Conservation (phyloP, 1,140 invertebrate genomes). For the Eriocheir sinensis region DNA sequence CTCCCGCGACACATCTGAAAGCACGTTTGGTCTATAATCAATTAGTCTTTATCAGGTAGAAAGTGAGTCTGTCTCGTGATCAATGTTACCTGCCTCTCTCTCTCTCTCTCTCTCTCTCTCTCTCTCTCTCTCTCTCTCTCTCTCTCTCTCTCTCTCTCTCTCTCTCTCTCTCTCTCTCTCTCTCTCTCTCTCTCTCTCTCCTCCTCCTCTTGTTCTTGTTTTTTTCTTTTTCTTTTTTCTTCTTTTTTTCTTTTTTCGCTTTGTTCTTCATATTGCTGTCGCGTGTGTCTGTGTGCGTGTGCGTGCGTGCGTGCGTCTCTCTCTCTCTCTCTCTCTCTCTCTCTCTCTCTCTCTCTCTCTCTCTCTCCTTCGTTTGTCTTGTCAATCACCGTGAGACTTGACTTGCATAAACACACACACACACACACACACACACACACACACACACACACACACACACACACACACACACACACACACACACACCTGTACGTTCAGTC, state of each 20-base stretch:
- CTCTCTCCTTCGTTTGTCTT: background rate
- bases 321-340: slow-evolving; percentile 33
- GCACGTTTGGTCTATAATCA: no score
- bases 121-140: slow-evolving; percentile 20
- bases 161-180: background rate
- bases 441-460: slow-evolving; percentile 43
- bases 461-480: slow-evolving; percentile 19
- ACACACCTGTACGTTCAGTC: no score
- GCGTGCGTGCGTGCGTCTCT: background rate
- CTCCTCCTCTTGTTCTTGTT: no score
- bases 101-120: slow-evolving; percentile 14
- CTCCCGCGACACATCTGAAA: no score
- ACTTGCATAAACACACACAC: slow-evolving; percentile 39
- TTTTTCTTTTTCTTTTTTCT: no score
- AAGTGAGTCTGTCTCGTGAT: no score
- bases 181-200: background rate
- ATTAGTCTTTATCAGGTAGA: no score
- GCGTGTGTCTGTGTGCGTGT: no score
- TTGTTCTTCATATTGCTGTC: no score
- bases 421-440: slow-evolving; percentile 43
- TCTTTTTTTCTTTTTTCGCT: no score
- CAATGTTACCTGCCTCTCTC: no score
- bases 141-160: slow-evolving; percentile 22
- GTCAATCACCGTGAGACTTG: background rate
- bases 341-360: slow-evolving; percentile 22